Evolutionary conservation across 2,797 vertebrate genomes (phyloP).

Genomic region (Neosilurus hyrtlii): DNA sequence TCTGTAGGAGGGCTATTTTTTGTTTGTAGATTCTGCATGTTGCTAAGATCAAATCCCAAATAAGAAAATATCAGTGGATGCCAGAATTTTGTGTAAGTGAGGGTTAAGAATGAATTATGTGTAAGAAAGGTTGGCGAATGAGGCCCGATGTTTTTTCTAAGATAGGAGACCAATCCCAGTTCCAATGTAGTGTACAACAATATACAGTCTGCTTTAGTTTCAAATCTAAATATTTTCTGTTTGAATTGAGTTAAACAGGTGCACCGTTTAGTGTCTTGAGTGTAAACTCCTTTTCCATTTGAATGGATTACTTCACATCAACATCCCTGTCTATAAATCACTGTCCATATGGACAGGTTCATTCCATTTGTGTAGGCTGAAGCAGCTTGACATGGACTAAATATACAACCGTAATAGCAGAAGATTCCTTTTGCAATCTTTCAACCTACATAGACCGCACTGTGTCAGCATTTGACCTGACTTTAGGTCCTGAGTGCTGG

Average conservation of each 20-base stretch:
- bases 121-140: no score
- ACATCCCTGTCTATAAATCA: conserved; percentile 33
- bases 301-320: conserved; percentile 12
- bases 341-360: conserved; percentile 3
- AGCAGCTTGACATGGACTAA: conserved; percentile 48
- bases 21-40: no score
- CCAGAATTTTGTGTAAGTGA: no score
- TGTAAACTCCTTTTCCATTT: conserved; percentile 16
- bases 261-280: conserved; percentile 3
- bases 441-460: conserved; percentile 66
- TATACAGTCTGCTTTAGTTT: background rate
- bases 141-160: no score
- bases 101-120: no score
- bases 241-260: background rate
- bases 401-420: conserved; percentile 61
- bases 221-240: background rate
- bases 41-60: no score
- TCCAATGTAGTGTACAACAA: background rate
- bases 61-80: no score
- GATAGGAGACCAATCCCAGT: no score
- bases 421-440: conserved; percentile 64
- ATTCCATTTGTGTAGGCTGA: conserved; percentile 36
- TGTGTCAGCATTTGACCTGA: conserved; percentile 68
- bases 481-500: conserved; percentile 69
- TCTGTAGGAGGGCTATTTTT: no score